These are phyloP conservation scores for Galerucella nymphaeae DNA, from an alignment of 2,888 invertebrate species.

Conservation along the genomic window DNA sequence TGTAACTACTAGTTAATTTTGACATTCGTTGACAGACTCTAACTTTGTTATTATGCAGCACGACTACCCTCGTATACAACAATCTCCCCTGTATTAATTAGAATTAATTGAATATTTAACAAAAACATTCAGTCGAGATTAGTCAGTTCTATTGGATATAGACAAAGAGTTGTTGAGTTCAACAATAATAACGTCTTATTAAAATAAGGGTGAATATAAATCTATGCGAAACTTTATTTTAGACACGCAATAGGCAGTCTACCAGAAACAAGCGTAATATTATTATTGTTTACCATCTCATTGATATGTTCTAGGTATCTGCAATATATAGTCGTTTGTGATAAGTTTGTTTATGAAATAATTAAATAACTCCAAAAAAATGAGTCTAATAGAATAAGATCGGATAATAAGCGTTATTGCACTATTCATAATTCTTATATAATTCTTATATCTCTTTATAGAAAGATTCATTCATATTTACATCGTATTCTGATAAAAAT, in stretches of 20 bases:
- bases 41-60: too few relatives aligned
- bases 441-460: not conserved
- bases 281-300: not conserved
- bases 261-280: not conserved
- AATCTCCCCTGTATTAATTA: too few relatives aligned
- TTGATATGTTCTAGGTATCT: not conserved
- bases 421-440: not conserved
- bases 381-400: too few relatives aligned
- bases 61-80: too few relatives aligned
- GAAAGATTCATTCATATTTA: not conserved
- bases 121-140: too few relatives aligned
- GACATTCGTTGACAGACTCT: too few relatives aligned
- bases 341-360: too few relatives aligned
- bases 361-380: not conserved
- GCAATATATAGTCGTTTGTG: not conserved
- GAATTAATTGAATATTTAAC: too few relatives aligned
- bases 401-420: too few relatives aligned
- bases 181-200: not conserved
- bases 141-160: too few relatives aligned
- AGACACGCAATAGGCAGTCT: not conserved
- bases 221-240: not conserved
- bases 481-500: not conserved
- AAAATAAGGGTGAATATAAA: not conserved
- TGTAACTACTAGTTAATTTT: too few relatives aligned
- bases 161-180: not conserved